Evolutionary conservation across 2,113 vertebrate genomes (phyloP), one percentile per base, ranked within the genome.

Genomic region (Zosterops hypoxanthus): DNA sequence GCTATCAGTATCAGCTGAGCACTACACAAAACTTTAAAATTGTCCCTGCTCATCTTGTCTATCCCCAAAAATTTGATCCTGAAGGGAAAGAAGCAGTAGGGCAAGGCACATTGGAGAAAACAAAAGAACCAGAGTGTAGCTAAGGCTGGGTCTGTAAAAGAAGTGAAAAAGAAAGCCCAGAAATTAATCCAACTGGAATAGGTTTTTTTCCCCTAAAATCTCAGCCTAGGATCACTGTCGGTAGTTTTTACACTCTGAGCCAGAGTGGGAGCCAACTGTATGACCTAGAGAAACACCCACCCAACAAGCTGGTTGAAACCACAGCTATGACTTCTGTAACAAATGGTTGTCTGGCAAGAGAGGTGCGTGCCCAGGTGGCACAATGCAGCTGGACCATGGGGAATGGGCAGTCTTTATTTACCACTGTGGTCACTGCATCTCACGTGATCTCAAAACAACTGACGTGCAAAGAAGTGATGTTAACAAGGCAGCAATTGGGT

Each of bases 281-380:
- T 0, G 33, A 82, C 39, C 56, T 34, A 52, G 13, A 47, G 75
- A 75, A 90, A 59, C 25, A 46, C 16, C 14, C 20, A 34, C 21
- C 20, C 31, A 53, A 11, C 6, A 21, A 65, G 19, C 31, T 69
- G 26, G 16, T 23, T 56, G 59, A 52, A 86, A 83, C 53, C 55
- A 64, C 12, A 46, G 12, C 49, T 24, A 0, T 5, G 33, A 31
- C 18, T 29, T 36, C 36, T 44, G 42, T 47, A 84, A 60, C 1
- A 3, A 64, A 25, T 4, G 33, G 36, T 1, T 31, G 20, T 11
- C n/a, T 36, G n/a, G 42, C 1, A 4, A 52, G 33, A 0, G 0
- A 39, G 34, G 25, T 5, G 12, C 5, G 41, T 34, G 81, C 19
- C 29, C 47, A 14, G 41, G 29, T 14, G 24, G 63, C 31, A 69